Conservation (phyloP, 2,888 invertebrate genomes). For the Agrochola lychnidis region DNA sequence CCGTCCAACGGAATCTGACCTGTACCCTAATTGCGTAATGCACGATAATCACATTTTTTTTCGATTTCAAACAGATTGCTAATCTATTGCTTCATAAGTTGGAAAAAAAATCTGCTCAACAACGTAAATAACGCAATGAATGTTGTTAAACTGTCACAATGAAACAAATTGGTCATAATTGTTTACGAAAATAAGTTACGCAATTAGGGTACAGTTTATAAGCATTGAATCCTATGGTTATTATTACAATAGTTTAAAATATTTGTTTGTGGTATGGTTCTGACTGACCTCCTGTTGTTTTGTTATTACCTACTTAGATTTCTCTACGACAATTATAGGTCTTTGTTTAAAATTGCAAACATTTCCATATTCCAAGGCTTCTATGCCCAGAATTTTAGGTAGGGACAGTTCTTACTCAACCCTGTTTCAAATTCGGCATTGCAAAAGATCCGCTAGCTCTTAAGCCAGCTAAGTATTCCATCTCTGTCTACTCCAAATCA, state of each 20-base stretch:
- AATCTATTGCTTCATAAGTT: too few species aligned
- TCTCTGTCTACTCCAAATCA: not conserved
- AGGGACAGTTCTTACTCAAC: not conserved
- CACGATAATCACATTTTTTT: too few species aligned
- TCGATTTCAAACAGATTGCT: too few species aligned
- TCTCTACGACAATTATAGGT: not conserved
- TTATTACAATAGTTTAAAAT: not conserved
- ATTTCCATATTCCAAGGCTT: not conserved
- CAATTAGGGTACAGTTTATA: not conserved
- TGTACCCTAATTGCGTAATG: too few species aligned
- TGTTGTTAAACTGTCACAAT: too few species aligned
- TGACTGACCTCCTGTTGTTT: not conserved
- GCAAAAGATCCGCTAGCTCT: conserved; percentile 18
- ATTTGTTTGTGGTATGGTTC: not conserved
- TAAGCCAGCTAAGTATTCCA: conserved; percentile 9
- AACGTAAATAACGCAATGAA: too few species aligned
- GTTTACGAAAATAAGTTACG: too few species aligned
- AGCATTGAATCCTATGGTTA: not conserved
- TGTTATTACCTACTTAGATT: not conserved
- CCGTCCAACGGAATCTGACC: not conserved
- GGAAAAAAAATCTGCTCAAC: too few species aligned
- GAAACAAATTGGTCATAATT: too few species aligned
- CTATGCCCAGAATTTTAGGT: not conserved
- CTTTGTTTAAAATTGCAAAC: not conserved
- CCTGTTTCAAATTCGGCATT: not conserved